Evolutionary conservation across 2,888 invertebrate genomes (phyloP).

Genomic region (Phalera bucephala): DNA sequence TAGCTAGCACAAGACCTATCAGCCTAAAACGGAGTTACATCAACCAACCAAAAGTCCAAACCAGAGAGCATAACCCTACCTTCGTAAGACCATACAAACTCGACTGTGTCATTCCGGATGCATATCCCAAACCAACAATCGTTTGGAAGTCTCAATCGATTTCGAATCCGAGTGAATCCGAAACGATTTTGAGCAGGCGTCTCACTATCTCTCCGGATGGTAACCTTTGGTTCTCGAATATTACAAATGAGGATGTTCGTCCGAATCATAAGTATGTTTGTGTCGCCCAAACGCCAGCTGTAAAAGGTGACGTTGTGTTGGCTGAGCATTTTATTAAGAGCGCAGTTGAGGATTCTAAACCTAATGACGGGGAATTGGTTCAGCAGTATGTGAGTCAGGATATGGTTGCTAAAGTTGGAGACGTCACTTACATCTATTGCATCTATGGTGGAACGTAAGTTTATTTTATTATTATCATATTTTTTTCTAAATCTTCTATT

Average conservation of each 20-base stretch:
- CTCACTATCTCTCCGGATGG: constrained; percentile 58
- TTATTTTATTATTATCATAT: neutral
- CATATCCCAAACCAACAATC: constrained; percentile 59
- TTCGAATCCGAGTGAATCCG: constrained; percentile 35
- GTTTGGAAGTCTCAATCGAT: constrained; percentile 51
- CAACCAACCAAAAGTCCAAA: constrained; percentile 32
- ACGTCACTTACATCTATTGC: constrained; percentile 59
- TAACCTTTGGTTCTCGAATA: constrained; percentile 57
- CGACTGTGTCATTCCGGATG: constrained; percentile 52
- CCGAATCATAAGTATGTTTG: constrained; percentile 57
- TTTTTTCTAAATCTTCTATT: neutral
- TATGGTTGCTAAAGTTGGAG: constrained; percentile 47
- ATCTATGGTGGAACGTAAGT: constrained; percentile 72
- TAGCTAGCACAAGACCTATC: constrained; percentile 50
- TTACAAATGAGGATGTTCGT: constrained; percentile 50
- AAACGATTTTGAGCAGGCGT: constrained; percentile 41
- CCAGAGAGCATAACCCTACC: constrained; percentile 47
- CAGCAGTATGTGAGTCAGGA: constrained; percentile 58
- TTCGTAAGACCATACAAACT: constrained; percentile 59
- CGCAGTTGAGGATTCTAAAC: constrained; percentile 37
- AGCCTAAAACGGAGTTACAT: constrained; percentile 46
- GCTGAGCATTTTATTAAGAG: constrained; percentile 56
- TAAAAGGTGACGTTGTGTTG: constrained; percentile 40
- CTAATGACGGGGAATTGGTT: constrained; percentile 45
- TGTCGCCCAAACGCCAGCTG: constrained; percentile 51